Evolutionary conservation across 2,888 invertebrate species (phyloP), one percentile per base, ranked within the genome.

Genomic region (Drosophila vallismaia): DNA sequence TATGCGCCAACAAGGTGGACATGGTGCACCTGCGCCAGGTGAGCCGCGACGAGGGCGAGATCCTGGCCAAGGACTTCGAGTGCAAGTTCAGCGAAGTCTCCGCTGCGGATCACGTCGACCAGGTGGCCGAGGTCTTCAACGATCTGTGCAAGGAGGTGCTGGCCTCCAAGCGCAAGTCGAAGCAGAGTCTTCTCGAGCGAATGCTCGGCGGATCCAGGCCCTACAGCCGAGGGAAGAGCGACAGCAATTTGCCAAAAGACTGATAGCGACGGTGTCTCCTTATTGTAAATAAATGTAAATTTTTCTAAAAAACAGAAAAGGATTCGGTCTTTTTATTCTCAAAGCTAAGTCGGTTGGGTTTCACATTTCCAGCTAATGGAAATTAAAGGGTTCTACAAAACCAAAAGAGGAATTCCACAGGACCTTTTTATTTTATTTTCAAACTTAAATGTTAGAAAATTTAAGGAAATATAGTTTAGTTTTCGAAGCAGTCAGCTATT

Each of bases 21-120:
- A 96, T 97, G 96, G 95, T 97, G 72, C 97, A 97, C 91, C 92
- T 97, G 76, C 93, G 97, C 82, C 96, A 97, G 93, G 96, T 97
- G 56, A 96, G 95, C 88, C 94, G 94, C 3, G 97, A 97, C 86
- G 97, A 97, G 92, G 97, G 97, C 33, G 96, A 97, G 90, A 96
- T 96, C 78, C 92, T 97, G 53, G 97, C 97, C 8, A 96, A 97
- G 90, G 96, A 97, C 90, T 95, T 96, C 88, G 97, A 97, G 88
- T 97, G 97, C 91, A 95, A 94, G 89, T 97, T 97, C 91, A 94
- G 95, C 40, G 97, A 97, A 92, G 95, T 97, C 9, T 95, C 97
- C 0, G 97, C 97, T 0, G 97, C 97, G 0, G 97, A 97, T 90
- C 97, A 97, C 92, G 95, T 96, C 8, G 94, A 94, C 58, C 96